Evolutionary conservation across 2,797 vertebrate genomes (phyloP).

Genomic region (Sebastes trivittatus): DNA sequence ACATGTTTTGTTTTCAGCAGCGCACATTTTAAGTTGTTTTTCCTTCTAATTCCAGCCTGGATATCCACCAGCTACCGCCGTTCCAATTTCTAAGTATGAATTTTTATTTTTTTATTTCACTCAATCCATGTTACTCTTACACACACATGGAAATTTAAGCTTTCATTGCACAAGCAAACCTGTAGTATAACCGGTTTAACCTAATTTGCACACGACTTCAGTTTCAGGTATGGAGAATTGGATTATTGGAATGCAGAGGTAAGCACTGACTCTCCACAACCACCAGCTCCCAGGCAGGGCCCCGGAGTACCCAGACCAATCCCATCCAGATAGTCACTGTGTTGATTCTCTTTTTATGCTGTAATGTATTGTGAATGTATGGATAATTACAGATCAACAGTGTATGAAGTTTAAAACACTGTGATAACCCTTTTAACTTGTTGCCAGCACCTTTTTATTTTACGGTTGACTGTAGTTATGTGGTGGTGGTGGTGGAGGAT

Average conservation of each 20-base stretch:
- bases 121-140: not conserved
- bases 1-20: not conserved
- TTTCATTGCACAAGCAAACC: not conserved
- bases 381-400: not conserved
- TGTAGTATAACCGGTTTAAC: not conserved
- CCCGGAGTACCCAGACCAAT: slow-evolving; percentile 80
- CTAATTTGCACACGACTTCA: not conserved
- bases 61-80: slow-evolving; percentile 18
- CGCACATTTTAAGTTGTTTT: not conserved
- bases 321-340: slow-evolving; percentile 5
- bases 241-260: slow-evolving; percentile 56
- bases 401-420: slow-evolving; percentile 25
- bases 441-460: not conserved
- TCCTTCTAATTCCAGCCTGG: slow-evolving; percentile 51
- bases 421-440: slow-evolving; percentile 3
- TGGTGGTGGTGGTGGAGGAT: not conserved
- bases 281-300: slow-evolving; percentile 64
- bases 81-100: slow-evolving; percentile 64
- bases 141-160: not conserved
- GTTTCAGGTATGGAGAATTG: slow-evolving; percentile 69
- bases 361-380: not conserved
- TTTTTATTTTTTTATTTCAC: not conserved
- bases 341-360: not conserved
- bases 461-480: not conserved
- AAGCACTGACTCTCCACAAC: not conserved